Base-by-base conservation (phyloP, 2,113 vertebrate species). In the Mystacornis crossleyi region DNA sequence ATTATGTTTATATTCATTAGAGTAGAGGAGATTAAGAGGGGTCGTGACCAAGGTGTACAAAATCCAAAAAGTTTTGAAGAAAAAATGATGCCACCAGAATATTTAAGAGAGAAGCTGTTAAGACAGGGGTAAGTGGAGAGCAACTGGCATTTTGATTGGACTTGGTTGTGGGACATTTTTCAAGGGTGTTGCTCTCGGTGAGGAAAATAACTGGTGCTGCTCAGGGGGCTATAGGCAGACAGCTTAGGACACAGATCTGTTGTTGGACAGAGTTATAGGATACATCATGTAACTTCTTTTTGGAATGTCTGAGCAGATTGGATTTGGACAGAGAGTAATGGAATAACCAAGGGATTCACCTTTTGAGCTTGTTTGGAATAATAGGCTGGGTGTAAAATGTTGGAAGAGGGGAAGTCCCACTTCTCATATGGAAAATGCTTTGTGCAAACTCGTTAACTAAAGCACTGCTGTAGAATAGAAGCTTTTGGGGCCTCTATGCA, bases 1-100 rank as follows among this genome's bases (percentile, higher is more conserved):
- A 74, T 94, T 74, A 81, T 88, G 82, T 96, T 96, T 96, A 54
- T 93, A 97, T 96, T 94, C 86, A 96, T 97, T 95, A 95, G 88
- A 91, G 78, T 81, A 80, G 87, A 72, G 69, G 60, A 85, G 55
- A 89, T 95, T 91, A 95, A 92, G 93, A 89, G 92, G 34, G 64
- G 78, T 96, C 31, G 0, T 78, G 79, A 77, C 90, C 66, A 77
- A 91, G 70, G 71, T 91, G 48, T 94, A 85, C 92, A 91, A 83
- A 91, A 86, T 90, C 38, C 53, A 86, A 81, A 81, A 90, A 61
- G 34, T 89, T 61, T 38, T 92, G 81, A 71, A 88, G 64, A 11
- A 62, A 77, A 79, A 62, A 36, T 34, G 40, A 87, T 89, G 36
- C 69, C 25, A 54, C 40, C 17, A 42, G 73, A 89, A 81, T 95